Base-by-base conservation (phyloP, 2,888 invertebrate species). In the Flexamia atlantica region DNA sequence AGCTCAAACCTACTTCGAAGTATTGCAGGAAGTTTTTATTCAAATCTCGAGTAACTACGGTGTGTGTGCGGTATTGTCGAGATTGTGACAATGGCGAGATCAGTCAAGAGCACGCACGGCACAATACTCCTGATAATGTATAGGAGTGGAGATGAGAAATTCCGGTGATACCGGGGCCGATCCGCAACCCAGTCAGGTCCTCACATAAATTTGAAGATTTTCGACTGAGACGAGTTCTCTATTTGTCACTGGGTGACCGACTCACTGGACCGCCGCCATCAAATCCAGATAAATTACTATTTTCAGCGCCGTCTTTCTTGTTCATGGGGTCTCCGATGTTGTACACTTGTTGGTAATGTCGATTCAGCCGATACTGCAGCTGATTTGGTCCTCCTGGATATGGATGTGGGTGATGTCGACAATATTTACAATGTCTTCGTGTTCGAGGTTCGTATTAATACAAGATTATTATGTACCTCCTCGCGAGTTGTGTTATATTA, bases 181-280 rank as follows among this genome's bases (percentile, higher is more conserved):
- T 86, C 86, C 86, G 84, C 86, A 87, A 85, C 82, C 87, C 25
- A 85, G 86, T 87, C 87, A 87, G 87, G 87, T 87, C 84, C 85
- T 85, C 85, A 87, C 87, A 87, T 87, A 87, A 87, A 87, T 87
- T 86, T 85, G 85, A 86, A 87, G 87, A 87, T 87, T 87, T 87
- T 86, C 85, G 72, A 53, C 79, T 36, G 82, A 86, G 87, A 87
- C 86, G 86, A 87, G 86, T 86, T 86, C 86, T 87, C 87, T 87
- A 87, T 87, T 87, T 87, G 87, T 87, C 87, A 87, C 86, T 84
- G 85, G 83, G 83, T 79, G 83, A 60, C 83, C 85, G 83, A 84
- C 84, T 84, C 82, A 84, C 82, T 84, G 84, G 84, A 32, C 76
- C 64, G 42, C 82, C 84, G 68, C 86, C 86, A 85, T 83, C 85